Conservation (phyloP, 2,797 vertebrate species). For the Pogoniulus pusillus region DNA sequence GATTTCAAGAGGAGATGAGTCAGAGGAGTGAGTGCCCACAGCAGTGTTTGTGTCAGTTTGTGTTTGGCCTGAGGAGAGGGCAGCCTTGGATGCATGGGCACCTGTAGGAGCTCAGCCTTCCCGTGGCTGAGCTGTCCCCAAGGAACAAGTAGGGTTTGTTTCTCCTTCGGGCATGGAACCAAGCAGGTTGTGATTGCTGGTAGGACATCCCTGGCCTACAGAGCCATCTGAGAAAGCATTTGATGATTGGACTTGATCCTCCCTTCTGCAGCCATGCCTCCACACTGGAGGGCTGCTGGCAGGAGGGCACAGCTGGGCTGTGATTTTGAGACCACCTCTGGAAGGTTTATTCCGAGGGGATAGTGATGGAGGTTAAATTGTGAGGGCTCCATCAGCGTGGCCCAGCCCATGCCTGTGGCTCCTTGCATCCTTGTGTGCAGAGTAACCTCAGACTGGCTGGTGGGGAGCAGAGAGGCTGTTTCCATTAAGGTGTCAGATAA, state of each 20-base stretch:
- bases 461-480: not conserved
- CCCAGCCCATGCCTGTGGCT: not conserved
- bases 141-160: fast-evolving
- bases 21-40: not conserved
- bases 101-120: not conserved
- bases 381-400: not conserved
- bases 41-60: not conserved
- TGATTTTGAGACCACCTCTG: not conserved
- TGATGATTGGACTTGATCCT: fast-evolving
- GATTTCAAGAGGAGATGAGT: not conserved
- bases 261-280: fast-evolving
- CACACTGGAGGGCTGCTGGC: not conserved
- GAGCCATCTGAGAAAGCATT: not conserved
- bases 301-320: not conserved
- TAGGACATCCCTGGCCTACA: not conserved
- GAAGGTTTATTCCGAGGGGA: not conserved
- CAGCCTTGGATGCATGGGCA: not conserved
- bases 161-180: not conserved
- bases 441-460: not conserved
- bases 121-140: not conserved
- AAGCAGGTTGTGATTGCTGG: fast-evolving
- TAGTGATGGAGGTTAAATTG: fast-evolving
- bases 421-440: fast-evolving
- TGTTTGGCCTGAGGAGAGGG: fast-evolving
- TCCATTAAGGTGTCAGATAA: slow-evolving; percentile 31